phyloP scores from a whole-genome alignment of 2,797 vertebrate genomes.

The Poecilia wingei region DNA sequence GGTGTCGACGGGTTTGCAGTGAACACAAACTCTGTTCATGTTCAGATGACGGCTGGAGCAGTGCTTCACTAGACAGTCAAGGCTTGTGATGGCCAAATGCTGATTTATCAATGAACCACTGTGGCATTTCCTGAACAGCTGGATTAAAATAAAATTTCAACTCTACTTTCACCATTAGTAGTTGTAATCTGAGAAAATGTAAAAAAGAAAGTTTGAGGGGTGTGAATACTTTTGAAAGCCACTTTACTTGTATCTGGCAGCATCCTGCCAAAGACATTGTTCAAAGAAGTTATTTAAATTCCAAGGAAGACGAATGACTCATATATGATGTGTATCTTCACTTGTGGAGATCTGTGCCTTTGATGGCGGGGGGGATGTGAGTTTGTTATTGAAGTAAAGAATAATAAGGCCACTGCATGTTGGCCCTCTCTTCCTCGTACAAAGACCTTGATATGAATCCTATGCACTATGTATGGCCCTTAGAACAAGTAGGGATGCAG shows the following conservation, averaged over 20 bases:
- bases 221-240: background rate
- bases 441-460: conserved; percentile 83
- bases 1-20: background rate
- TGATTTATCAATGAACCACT: background rate
- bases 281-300: conserved; percentile 81
- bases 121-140: background rate
- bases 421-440: conserved; percentile 74
- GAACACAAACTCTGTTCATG: background rate
- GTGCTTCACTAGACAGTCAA: background rate
- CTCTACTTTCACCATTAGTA: background rate
- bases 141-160: background rate
- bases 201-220: background rate
- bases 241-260: conserved; percentile 52
- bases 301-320: conserved; percentile 74
- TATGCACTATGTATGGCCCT: conserved; percentile 83
- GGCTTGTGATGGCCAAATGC: background rate
- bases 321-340: conserved; percentile 80
- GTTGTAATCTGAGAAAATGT: background rate
- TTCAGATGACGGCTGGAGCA: background rate
- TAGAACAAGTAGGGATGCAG: conserved; percentile 79
- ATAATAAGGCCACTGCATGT: conserved; percentile 82
- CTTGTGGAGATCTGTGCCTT: conserved; percentile 77
- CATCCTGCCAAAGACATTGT: conserved; percentile 72
- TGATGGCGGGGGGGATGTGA: conserved; percentile 78
- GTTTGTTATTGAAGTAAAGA: conserved; percentile 84